These are phyloP conservation scores for Hypotaenidia philippensis DNA, from an alignment of 2,797 vertebrate genomes.

Conservation along the genomic window DNA sequence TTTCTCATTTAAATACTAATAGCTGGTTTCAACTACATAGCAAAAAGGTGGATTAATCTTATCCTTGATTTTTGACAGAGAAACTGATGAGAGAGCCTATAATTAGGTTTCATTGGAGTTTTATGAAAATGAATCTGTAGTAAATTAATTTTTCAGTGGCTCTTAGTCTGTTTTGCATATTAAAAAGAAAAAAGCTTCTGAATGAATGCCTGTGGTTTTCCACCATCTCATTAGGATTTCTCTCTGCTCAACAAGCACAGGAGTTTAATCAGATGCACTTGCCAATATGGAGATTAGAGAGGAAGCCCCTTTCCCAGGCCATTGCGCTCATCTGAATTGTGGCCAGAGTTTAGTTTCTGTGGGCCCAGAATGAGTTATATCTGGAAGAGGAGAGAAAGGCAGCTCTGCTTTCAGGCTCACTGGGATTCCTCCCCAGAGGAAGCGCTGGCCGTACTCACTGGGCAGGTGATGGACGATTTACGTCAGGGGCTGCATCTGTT, in stretches of 20 bases:
- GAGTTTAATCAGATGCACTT: conserved; percentile 48
- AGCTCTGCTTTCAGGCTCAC: neutral
- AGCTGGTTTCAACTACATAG: conserved; percentile 38
- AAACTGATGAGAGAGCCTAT: conserved; percentile 47
- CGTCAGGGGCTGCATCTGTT: neutral
- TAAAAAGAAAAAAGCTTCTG: conserved; percentile 29
- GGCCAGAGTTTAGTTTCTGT: conserved; percentile 20
- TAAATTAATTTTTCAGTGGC: conserved; percentile 66
- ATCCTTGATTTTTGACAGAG: conserved; percentile 48
- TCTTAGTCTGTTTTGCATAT: conserved; percentile 51
- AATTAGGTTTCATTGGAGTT: conserved; percentile 58
- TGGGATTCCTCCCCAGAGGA: neutral
- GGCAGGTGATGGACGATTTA: neutral
- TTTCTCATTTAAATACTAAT: conserved; percentile 64
- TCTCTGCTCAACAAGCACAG: conserved; percentile 14
- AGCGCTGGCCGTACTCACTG: neutral
- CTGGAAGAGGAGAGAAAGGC: neutral
- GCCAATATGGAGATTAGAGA: conserved; percentile 43
- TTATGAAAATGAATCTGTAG: conserved; percentile 40
- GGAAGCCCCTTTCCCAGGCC: conserved; percentile 57
- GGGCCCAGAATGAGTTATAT: neutral
- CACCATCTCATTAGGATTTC: conserved; percentile 40
- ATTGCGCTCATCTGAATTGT: neutral
- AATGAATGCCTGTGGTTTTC: conserved; percentile 49
- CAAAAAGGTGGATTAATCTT: conserved; percentile 58